Percentiles rank a stretch among this genome's conserved stretches.
These are phyloP conservation scores for Drosophila nigricruria DNA, from an alignment of 2,888 invertebrate species.

Conservation along the genomic window DNA sequence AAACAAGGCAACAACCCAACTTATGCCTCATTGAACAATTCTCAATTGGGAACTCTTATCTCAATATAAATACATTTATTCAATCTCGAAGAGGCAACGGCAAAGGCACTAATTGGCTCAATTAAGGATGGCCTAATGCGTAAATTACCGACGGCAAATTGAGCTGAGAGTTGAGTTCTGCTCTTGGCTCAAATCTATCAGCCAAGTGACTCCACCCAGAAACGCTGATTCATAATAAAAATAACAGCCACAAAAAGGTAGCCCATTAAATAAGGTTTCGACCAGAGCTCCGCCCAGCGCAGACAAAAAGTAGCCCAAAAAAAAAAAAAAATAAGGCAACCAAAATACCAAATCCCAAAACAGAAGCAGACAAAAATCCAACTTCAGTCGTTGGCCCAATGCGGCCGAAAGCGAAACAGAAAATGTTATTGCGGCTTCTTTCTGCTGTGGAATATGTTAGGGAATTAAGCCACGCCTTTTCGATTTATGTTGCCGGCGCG, in stretches of 20 bases:
- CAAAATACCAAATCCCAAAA: conserved; percentile 16
- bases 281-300: conserved; percentile 66
- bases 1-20: conserved; percentile 42
- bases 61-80: conserved; percentile 3
- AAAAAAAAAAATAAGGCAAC: conserved; percentile 39
- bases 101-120: conserved; percentile 53
- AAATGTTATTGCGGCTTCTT: conserved; percentile 50
- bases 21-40: conserved; percentile 61
- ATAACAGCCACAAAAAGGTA: conserved; percentile 43
- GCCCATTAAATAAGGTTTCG: conserved; percentile 57
- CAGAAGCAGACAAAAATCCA: conserved; percentile 42
- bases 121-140: conserved; percentile 47
- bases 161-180: not conserved
- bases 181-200: conserved; percentile 28
- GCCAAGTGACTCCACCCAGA: conserved; percentile 59
- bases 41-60: conserved; percentile 38
- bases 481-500: conserved; percentile 74
- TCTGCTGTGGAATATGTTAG: conserved; percentile 57
- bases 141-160: conserved; percentile 58
- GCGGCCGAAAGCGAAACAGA: conserved; percentile 57
- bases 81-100: conserved; percentile 33
- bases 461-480: conserved; percentile 69
- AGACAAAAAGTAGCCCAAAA: conserved; percentile 46
- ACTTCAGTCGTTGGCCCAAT: conserved; percentile 43
- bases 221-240: conserved; percentile 58